phyloP scores from a whole-genome alignment of 2,888 invertebrate species.

The Andrena marginata region DNA sequence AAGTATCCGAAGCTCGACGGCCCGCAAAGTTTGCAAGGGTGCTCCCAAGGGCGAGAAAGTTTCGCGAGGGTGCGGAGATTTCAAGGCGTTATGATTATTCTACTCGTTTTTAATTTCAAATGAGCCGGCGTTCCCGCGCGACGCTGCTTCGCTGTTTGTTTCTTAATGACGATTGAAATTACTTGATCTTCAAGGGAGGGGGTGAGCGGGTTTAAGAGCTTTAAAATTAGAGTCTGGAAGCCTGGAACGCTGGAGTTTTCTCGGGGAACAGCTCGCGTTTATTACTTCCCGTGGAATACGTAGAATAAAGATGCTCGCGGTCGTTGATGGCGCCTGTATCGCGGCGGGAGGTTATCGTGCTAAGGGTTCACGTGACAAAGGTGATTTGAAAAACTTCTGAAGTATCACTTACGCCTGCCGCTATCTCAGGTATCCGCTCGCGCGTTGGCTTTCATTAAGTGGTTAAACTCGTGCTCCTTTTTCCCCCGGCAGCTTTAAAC shows the following conservation, averaged over 20 bases:
- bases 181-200: neutral
- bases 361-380: slow-evolving; percentile 38
- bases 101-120: slow-evolving; percentile 55
- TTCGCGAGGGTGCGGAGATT: slow-evolving; percentile 46
- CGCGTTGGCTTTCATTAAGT: slow-evolving; percentile 28
- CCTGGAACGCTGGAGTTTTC: neutral
- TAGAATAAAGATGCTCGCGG: slow-evolving; percentile 3
- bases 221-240: slow-evolving; percentile 11
- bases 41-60: slow-evolving; percentile 38
- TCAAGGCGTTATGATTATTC: slow-evolving; percentile 53
- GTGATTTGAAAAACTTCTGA: slow-evolving; percentile 33
- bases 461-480: slow-evolving; percentile 24
- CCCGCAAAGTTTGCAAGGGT: slow-evolving; percentile 11
- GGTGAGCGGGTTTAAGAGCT: slow-evolving; percentile 3
- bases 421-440: slow-evolving; percentile 13
- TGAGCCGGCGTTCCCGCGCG: slow-evolving; percentile 12
- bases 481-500: neutral
- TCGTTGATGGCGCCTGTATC: neutral
- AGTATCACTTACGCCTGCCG: slow-evolving; percentile 30
- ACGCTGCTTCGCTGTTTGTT: slow-evolving; percentile 27
- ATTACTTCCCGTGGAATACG: neutral
- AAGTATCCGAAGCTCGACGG: slow-evolving; percentile 8
- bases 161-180: slow-evolving; percentile 57
- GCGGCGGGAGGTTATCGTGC: neutral
- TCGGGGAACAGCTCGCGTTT: neutral